These are phyloP conservation scores for Trachelus iudaicus DNA, from an alignment of 2,888 invertebrate genomes.

Conservation along the genomic window DNA sequence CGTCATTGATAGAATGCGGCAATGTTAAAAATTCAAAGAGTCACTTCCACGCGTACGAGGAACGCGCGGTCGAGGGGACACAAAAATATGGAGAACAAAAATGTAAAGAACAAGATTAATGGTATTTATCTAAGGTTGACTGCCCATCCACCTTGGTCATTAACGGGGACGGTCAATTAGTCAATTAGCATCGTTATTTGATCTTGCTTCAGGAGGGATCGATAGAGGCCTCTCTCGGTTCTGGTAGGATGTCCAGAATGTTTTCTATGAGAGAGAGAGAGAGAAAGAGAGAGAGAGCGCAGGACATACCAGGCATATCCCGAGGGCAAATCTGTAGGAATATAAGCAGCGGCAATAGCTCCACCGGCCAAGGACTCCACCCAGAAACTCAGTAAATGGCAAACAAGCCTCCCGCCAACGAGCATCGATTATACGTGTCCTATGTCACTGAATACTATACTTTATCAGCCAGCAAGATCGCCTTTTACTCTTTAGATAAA, in stretches of 20 bases:
- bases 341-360: not conserved
- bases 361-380: not conserved
- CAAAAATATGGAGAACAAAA: not conserved
- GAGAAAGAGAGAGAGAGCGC: no score
- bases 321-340: not conserved
- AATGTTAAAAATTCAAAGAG: not conserved
- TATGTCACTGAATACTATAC: not conserved
- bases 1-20: not conserved
- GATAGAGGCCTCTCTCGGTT: not conserved
- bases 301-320: not conserved
- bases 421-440: not conserved
- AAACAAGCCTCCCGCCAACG: not conserved
- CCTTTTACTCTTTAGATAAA: not conserved
- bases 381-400: not conserved
- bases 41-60: not conserved
- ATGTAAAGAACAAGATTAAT: not conserved
- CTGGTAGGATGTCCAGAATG: not conserved
- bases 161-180: not conserved
- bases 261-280: not conserved
- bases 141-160: not conserved
- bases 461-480: not conserved
- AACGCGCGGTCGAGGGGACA: not conserved
- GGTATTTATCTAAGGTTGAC: not conserved
- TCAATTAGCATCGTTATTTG: not conserved
- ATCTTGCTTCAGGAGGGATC: not conserved